Percentiles rank a stretch among this genome's conserved stretches.
phyloP scores from a whole-genome alignment of 2,113 vertebrate genomes.

The Empidonax alnorum region DNA sequence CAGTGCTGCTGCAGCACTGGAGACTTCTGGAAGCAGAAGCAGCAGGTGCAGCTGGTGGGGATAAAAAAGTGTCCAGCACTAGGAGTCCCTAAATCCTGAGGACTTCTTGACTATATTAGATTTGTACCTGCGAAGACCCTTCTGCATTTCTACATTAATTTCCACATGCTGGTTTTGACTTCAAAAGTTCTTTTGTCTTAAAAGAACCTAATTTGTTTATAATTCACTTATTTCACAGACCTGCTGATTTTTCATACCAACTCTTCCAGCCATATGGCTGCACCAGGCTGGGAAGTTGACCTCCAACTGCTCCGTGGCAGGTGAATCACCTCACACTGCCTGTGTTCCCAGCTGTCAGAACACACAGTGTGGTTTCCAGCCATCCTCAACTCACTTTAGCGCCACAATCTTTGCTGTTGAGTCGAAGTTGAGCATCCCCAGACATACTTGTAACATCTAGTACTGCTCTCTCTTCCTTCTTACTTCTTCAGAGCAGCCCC shows the following conservation, averaged over 20 bases:
- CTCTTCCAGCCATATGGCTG: background rate
- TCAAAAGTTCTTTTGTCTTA: background rate
- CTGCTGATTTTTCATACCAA: accelerated
- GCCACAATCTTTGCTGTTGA: background rate
- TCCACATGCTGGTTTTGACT: background rate
- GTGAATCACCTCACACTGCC: background rate
- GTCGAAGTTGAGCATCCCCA: background rate
- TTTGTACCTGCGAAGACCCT: background rate
- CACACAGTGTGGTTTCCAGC: accelerated
- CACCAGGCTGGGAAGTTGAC: background rate
- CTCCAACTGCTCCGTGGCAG: background rate
- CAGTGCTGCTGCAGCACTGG: background rate
- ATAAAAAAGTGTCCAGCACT: background rate
- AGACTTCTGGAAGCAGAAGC: background rate
- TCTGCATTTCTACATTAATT: background rate
- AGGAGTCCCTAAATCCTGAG: background rate
- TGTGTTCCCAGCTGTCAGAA: background rate
- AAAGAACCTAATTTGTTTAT: background rate
- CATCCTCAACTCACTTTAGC: background rate
- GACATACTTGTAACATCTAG: background rate
- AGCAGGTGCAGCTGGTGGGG: background rate
- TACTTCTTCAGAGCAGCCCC: background rate
- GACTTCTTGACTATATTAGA: background rate
- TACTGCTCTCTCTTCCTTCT: background rate
- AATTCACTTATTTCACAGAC: background rate